Conservation (phyloP, 2,888 invertebrate species). For the Coleophora flavipennella region DNA sequence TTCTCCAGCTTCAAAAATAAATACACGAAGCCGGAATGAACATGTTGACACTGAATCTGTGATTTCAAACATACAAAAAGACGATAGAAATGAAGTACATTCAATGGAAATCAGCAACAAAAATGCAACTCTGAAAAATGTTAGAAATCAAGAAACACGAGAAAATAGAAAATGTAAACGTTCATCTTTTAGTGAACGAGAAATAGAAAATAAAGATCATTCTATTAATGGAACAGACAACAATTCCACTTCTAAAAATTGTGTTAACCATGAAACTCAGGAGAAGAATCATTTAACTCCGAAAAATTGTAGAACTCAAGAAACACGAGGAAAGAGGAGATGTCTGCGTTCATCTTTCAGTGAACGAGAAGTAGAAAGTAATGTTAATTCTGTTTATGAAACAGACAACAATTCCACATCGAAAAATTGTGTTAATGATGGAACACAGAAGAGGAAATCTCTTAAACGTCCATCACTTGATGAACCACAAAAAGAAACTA, state of each 20-base stretch:
- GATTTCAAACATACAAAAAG: background rate
- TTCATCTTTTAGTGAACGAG: background rate
- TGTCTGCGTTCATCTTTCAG: background rate
- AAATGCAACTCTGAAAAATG: too few species aligned
- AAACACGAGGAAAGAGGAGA: too few species aligned
- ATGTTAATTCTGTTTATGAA: background rate
- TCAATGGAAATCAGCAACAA: too few species aligned
- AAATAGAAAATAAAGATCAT: constrained; percentile 6
- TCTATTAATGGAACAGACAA: too few species aligned
- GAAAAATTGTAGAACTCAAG: too few species aligned
- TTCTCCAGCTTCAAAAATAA: constrained; percentile 9
- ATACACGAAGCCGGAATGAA: constrained; percentile 24
- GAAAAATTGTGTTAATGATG: background rate
- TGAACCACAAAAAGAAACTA: constrained; percentile 20
- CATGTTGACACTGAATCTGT: background rate
- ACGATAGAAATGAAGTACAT: too few species aligned
- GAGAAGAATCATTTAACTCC: too few species aligned
- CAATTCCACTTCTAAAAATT: too few species aligned
- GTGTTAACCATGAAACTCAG: too few species aligned
- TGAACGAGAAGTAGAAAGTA: constrained; percentile 6
- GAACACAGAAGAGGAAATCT: constrained; percentile 16
- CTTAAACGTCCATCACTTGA: constrained; percentile 24
- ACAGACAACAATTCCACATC: too few species aligned
- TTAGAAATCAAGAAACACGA: too few species aligned
- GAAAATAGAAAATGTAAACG: too few species aligned